These are phyloP conservation scores for Phrynocephalus vlangalii DNA, from an alignment of 2,797 vertebrate genomes.

Conservation along the genomic window DNA sequence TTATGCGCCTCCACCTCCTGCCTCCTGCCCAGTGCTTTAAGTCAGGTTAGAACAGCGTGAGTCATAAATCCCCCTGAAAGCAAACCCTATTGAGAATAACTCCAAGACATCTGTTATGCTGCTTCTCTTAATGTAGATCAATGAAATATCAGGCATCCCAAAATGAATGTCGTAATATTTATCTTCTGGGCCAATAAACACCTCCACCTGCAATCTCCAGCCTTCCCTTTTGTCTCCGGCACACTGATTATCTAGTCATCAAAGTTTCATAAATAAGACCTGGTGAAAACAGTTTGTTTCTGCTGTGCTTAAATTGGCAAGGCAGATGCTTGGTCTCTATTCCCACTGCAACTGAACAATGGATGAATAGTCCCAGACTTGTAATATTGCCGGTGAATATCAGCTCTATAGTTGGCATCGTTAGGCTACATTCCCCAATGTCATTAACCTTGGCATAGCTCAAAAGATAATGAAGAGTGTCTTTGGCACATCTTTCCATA, in stretches of 20 bases:
- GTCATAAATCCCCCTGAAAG: conserved; percentile 2
- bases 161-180: conserved; percentile 26
- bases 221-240: conserved; percentile 14
- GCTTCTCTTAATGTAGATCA: conserved; percentile 5
- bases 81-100: neutral
- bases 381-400: neutral
- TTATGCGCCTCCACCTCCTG: neutral
- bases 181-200: conserved; percentile 7
- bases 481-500: conserved; percentile 20
- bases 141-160: conserved; percentile 4
- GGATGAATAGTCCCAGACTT: neutral
- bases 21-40: neutral
- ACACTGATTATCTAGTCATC: conserved; percentile 10
- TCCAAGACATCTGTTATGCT: neutral
- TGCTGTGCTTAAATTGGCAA: neutral
- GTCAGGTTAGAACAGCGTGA: neutral
- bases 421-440: neutral
- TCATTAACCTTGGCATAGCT: conserved; percentile 16
- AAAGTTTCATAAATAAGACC: neutral
- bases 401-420: neutral
- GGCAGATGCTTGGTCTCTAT: neutral
- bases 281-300: neutral
- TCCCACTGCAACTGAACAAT: neutral
- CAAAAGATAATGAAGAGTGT: neutral
- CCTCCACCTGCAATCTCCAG: neutral